Base-by-base conservation (phyloP, 2,888 invertebrate species). In the Melinopterus prodromus region DNA sequence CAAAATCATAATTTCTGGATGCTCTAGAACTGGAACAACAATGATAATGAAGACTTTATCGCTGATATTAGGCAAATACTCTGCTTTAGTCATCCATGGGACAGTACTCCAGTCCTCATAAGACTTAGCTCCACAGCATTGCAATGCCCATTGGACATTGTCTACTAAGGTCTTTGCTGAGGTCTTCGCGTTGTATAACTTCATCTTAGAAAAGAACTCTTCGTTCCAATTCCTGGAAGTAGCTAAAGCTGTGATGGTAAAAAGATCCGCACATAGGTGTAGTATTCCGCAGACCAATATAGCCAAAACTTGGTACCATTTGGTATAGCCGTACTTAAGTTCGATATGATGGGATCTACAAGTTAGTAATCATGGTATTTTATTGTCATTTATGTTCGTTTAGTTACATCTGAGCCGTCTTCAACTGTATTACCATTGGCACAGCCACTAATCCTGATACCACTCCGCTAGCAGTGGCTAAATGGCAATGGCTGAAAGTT, bases 101-200 rank as follows among this genome's bases (percentile, higher is more conserved):
- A 84, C 80, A 37, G 78, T 76, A 71, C 81, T 85, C 86, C 86
- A 86, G 77, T 86, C 86, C 36, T 81, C 78, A 78, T 85, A 86
- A 3, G 79, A 78, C n/a, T 79, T 69, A n/a, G 82, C 82, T 38
- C 86, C 86, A 78, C 86, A 86, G 81, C 86, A 86, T 83, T 86
- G 85, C 26, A 86, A 81, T 36, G 83, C 82, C 83, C 83, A 85
- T 76, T 86, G 86, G 69, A 86, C 81, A 74, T 85, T 84, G 78
- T 86, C 86, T 2, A 86, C 82, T 16, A 86, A 77, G 7, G 81
- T 81, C 81, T 86, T 86, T n/a, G 81, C 77, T 16, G 76, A 72
- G 37, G 70, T 76, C 26, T 78, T 81, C 14, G 38, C 36, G 36
- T 78, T 78, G 70, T 81, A 81, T 37, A 77, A 69, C 69, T 36